These are phyloP conservation scores for Falcunculus frontatus DNA, from an alignment of 2,113 vertebrate species.

Conservation along the genomic window DNA sequence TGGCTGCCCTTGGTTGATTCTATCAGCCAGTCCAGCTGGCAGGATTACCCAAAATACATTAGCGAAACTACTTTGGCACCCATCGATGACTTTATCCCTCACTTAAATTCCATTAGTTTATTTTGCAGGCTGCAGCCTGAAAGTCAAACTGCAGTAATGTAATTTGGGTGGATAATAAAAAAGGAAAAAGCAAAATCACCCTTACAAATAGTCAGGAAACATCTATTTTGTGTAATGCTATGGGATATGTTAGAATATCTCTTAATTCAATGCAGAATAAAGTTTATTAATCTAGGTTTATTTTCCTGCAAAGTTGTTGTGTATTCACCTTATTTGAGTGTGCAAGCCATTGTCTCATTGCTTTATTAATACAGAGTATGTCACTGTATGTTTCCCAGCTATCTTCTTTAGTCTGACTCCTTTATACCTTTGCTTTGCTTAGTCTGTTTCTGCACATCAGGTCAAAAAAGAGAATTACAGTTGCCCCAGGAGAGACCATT, in stretches of 20 bases:
- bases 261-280: background rate
- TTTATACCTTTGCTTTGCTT: background rate
- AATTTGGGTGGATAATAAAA: background rate
- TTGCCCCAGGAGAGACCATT: background rate
- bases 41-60: background rate
- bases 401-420: background rate
- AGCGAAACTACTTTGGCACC: fast-evolving
- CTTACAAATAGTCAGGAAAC: background rate
- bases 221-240: background rate
- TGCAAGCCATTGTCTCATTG: background rate
- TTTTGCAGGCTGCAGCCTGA: background rate
- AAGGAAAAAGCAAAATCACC: background rate
- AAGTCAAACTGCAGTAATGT: background rate
- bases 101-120: background rate
- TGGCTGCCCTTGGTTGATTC: too few relatives aligned
- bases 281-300: background rate
- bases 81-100: background rate
- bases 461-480: background rate
- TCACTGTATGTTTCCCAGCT: background rate
- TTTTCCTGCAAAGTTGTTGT: background rate
- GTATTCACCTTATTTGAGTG: background rate
- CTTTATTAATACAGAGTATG: background rate
- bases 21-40: background rate
- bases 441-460: background rate
- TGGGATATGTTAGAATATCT: background rate